These are phyloP conservation scores for Aplocera efformata DNA, from an alignment of 2,888 invertebrate genomes.

Conservation along the genomic window DNA sequence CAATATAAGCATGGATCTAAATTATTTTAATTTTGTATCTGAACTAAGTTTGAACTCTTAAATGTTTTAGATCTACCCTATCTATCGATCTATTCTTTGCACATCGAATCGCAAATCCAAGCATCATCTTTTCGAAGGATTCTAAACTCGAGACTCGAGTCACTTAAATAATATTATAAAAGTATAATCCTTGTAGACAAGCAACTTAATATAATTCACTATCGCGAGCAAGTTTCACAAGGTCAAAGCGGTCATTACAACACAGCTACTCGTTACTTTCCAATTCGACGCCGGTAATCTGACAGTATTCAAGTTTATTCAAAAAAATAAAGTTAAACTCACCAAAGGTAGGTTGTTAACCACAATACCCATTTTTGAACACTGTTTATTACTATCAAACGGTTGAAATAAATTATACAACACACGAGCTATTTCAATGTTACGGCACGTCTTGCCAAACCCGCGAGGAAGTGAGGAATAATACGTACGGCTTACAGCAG, in stretches of 20 bases:
- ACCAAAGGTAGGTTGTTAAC: constrained; percentile 69
- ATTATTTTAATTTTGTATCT: not conserved
- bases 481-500: constrained; percentile 40
- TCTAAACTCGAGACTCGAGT: no score
- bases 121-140: no score
- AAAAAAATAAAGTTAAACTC: constrained; percentile 39
- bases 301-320: constrained; percentile 33
- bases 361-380: constrained; percentile 65
- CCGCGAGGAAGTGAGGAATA: constrained; percentile 64
- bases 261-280: constrained; percentile 69
- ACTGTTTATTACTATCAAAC: constrained; percentile 27
- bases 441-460: constrained; percentile 64
- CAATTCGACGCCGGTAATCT: constrained; percentile 59
- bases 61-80: not conserved
- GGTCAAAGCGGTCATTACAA: constrained; percentile 80
- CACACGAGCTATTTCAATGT: constrained; percentile 42
- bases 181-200: constrained; percentile 47
- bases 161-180: constrained; percentile 10
- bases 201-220: constrained; percentile 50
- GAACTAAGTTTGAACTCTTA: not conserved
- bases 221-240: constrained; percentile 77
- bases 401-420: constrained; percentile 36
- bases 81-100: no score
- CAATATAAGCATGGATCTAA: not conserved
- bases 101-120: no score